phyloP scores from a whole-genome alignment of 2,113 vertebrate genomes.

The Smithornis capensis region DNA sequence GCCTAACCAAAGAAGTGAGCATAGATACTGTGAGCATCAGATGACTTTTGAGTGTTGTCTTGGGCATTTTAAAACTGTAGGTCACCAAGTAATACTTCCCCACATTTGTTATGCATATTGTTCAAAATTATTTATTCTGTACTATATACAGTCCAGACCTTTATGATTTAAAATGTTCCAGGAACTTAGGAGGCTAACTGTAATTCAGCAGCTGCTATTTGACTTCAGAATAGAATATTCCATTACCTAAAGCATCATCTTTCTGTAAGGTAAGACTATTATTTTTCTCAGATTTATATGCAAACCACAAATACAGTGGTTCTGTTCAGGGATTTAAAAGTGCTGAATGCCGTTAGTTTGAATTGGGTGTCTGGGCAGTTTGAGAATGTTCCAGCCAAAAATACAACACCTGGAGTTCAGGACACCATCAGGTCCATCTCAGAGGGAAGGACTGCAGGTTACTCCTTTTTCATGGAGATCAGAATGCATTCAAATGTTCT shows the following conservation, averaged over 20 bases:
- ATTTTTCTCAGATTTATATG: neutral
- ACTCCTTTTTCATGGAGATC: neutral
- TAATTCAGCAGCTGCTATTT: neutral
- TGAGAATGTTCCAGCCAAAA: neutral
- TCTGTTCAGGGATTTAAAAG: neutral
- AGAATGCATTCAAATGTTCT: neutral
- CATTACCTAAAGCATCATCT: neutral
- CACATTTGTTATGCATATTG: neutral
- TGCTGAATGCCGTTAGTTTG: neutral
- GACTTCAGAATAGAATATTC: neutral
- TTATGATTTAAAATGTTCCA: neutral
- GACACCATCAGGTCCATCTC: neutral
- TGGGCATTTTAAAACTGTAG: neutral
- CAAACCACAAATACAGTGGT: neutral
- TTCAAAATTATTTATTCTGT: neutral
- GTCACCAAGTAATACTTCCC: neutral
- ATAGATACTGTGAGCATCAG: neutral
- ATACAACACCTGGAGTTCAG: neutral
- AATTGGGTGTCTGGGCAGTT: neutral
- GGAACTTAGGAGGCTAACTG: neutral
- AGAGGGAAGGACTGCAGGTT: neutral
- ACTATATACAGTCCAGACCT: neutral
- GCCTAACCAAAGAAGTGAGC: neutral
- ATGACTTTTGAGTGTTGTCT: neutral
- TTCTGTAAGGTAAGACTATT: neutral